Evolutionary conservation across 2,797 vertebrate genomes (phyloP), one percentile per base, ranked within the genome.

Genomic region (Amblyopsis hoosieri): DNA sequence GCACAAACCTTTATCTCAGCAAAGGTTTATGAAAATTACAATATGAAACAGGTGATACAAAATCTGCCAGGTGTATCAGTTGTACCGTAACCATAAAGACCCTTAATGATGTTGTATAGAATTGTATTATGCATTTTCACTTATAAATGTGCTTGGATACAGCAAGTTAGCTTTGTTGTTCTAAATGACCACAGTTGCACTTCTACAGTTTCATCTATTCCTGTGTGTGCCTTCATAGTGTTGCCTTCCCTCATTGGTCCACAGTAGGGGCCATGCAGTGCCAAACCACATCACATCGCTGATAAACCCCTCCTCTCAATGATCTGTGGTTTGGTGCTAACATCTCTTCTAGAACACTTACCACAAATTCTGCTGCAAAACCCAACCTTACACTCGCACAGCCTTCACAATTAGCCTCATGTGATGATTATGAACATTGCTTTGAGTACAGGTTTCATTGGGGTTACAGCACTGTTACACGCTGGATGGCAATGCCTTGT

Each of bases 281-380:
- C 75, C 83, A 89, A 69, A 78, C 68, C 62, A 42, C 81, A 85
- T 81, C 76, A 72, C 69, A 77, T 81, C 78, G 69, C 54, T 29
- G 66, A 66, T 75, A 48, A 77, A 77, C 69, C 33, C 48, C 65
- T 63, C 17, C 10, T 74, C 62, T 46, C 63, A 51, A 51, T 62
- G 60, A 14, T 55, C 53, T 67, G 64, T 49, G 53, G 62, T 37
- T 57, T n/a, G 56, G 54, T 50, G 69, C 62, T 33, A 55, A 69
- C 66, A 54, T 29, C 69, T 12, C 31, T 29, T 12, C 15, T 17
- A 12, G 29, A 48, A 6, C 52, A 12, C 23, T 46, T 68, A 59
- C 67, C 56, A 13, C 14, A 55, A 58, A 62, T 64, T 76, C 70
- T 77, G 76, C 7, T 19, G 65, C 62, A 68, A 69, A 69, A 76